Evolutionary conservation across 2,113 vertebrate species (phyloP).

Genomic region (Pachyramphus minor): DNA sequence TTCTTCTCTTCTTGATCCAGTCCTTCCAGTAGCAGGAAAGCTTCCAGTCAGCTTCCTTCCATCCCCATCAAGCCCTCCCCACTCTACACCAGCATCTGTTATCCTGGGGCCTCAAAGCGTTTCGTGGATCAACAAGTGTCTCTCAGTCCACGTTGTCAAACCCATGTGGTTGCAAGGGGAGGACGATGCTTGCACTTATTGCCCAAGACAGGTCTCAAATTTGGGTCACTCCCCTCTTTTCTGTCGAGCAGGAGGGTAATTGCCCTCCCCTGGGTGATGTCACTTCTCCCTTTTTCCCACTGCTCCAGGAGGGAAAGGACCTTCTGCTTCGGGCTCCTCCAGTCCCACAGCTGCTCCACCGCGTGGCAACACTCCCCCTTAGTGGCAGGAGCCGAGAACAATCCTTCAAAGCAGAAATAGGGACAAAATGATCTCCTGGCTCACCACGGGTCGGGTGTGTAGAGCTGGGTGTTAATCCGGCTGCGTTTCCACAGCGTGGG

Average conservation of each 20-base stretch:
- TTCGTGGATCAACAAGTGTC: fast-evolving
- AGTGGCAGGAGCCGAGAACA: neutral
- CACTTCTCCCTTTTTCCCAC: neutral
- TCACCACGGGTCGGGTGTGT: fast-evolving
- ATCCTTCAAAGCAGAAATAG: neutral
- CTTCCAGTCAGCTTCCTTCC: neutral
- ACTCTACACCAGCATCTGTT: neutral
- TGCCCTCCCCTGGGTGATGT: fast-evolving
- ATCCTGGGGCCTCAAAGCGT: neutral
- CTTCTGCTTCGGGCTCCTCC: fast-evolving
- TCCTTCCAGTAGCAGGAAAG: neutral
- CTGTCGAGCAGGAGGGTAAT: fast-evolving
- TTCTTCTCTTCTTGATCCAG: neutral
- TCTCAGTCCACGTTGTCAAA: fast-evolving
- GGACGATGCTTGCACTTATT: neutral
- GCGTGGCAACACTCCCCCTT: conserved; percentile 32
- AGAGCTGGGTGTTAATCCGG: neutral
- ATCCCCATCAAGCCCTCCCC: fast-evolving
- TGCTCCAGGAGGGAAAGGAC: neutral
- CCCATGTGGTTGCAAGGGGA: fast-evolving
- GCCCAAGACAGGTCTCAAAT: fast-evolving
- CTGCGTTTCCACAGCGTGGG: fast-evolving
- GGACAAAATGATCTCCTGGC: neutral
- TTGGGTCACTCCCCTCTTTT: fast-evolving
- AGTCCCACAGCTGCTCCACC: neutral